A percentile compares a stretch with the other conserved stretches of the same genome.
phyloP scores from a whole-genome alignment of 2,797 vertebrate species.

The Myotis daubentonii region DNA sequence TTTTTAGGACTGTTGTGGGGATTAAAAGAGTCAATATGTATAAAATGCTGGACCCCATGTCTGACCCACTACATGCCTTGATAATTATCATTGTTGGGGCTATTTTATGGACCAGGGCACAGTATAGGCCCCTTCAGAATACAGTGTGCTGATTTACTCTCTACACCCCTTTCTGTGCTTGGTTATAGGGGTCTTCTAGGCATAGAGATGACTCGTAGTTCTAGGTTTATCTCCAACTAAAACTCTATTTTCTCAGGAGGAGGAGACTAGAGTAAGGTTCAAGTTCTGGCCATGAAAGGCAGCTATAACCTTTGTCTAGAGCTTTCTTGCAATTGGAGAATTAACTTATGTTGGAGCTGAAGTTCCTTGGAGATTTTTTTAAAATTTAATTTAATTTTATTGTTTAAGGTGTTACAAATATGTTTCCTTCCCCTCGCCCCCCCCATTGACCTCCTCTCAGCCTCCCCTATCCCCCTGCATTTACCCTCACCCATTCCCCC shows the following conservation, averaged over 20 bases:
- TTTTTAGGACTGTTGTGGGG: not conserved
- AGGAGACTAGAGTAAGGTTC: not conserved
- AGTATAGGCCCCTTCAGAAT: not conserved
- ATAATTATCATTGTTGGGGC: not conserved
- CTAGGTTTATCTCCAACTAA: not conserved
- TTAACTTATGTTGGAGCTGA: not conserved
- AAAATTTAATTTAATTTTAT: not conserved
- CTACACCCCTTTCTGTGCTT: not conserved
- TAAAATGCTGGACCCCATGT: not conserved
- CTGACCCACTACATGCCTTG: not conserved
- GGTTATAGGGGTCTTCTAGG: not conserved
- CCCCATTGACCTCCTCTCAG: no score
- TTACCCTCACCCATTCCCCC: no score
- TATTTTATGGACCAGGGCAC: not conserved
- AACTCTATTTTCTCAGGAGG: not conserved
- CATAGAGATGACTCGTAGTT: not conserved
- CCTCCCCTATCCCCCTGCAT: no score
- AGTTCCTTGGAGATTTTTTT: not conserved
- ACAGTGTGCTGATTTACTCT: not conserved
- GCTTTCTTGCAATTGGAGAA: not conserved
- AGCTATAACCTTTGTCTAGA: not conserved
- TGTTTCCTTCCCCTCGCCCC: fast-evolving
- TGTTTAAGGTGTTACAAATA: no score
- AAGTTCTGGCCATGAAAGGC: not conserved
- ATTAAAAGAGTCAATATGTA: not conserved